phyloP scores from a whole-genome alignment of 37 sponge, comb jelly and placozoan species.

The Spongilla lacustris region DNA sequence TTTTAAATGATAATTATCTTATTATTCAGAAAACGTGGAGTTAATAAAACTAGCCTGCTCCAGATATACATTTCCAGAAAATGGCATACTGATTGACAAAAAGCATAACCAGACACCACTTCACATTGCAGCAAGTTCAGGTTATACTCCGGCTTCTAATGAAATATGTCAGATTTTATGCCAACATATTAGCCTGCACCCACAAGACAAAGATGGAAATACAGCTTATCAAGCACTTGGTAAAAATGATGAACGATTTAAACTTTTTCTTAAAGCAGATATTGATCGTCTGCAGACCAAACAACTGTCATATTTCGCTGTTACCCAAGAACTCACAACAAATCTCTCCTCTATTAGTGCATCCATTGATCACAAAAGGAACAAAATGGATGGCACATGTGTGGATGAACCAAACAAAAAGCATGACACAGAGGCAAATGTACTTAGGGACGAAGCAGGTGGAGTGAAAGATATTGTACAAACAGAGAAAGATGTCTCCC shows the following conservation, averaged over 20 bases:
- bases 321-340: not conserved
- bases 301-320: not conserved
- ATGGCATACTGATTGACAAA: slow-evolving; percentile 11
- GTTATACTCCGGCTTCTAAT: not conserved
- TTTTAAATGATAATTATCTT: not conserved
- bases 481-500: too few relatives aligned
- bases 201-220: too few relatives aligned
- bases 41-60: slow-evolving; percentile 25
- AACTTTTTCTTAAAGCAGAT: too few relatives aligned
- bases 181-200: too few relatives aligned
- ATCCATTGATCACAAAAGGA: too few relatives aligned
- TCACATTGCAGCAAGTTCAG: slow-evolving; percentile 3
- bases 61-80: slow-evolving; percentile 8
- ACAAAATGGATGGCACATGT: not conserved
- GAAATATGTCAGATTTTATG: not conserved
- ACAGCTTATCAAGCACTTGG: too few relatives aligned
- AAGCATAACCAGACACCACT: slow-evolving; percentile 26
- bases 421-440: not conserved
- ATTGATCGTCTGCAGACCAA: too few relatives aligned
- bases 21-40: slow-evolving; percentile 12
- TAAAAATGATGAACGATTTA: too few relatives aligned
- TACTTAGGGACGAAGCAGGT: too few relatives aligned
- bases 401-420: not conserved
- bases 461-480: too few relatives aligned
- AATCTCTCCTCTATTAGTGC: not conserved